Evolutionary conservation across 2,113 vertebrate species (phyloP).

Genomic region (Oncorhynchus clarkii): DNA sequence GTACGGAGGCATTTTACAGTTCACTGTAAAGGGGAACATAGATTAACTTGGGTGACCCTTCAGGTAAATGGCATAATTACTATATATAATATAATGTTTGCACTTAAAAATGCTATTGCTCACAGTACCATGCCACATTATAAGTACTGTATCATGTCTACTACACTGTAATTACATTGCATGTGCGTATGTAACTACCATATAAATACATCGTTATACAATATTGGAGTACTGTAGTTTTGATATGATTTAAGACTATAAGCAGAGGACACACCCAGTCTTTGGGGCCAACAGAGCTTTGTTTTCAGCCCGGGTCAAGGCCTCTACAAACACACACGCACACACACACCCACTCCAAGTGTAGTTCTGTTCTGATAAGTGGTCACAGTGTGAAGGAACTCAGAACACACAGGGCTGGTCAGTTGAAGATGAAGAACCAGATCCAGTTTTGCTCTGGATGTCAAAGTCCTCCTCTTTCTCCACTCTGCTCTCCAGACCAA

Average conservation of each 20-base stretch:
- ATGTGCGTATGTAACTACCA: too few relatives aligned
- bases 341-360: neutral
- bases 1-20: constrained; percentile 23
- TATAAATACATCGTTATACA: too few relatives aligned
- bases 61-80: too few relatives aligned
- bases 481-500: constrained; percentile 6
- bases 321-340: neutral
- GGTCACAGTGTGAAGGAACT: neutral
- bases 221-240: neutral
- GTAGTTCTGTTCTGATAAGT: neutral
- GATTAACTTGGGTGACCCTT: neutral
- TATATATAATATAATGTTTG: too few relatives aligned
- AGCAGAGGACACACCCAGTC: neutral
- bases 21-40: constrained; percentile 5
- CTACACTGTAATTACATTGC: too few relatives aligned
- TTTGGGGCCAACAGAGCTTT: neutral
- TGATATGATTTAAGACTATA: neutral
- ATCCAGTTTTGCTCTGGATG: neutral
- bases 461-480: neutral
- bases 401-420: neutral
- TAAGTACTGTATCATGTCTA: too few relatives aligned
- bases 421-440: neutral
- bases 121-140: too few relatives aligned
- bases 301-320: neutral
- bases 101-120: too few relatives aligned